Conservation (phyloP, 92 coral and sea anemone genomes). For the Epizoanthus ramosus region DNA sequence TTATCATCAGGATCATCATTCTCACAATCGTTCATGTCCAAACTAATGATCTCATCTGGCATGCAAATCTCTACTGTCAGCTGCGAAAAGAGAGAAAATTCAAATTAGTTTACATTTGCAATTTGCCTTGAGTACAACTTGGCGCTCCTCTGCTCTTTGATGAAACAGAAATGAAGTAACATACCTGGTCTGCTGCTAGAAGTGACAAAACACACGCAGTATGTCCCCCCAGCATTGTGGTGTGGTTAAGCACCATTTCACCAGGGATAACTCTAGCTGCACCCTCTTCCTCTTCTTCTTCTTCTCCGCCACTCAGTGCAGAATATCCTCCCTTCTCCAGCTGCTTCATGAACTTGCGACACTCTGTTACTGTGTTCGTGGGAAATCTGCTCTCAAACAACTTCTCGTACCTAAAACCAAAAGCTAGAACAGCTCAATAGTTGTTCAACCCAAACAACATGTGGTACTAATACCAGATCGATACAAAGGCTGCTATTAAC, state of each 20-base stretch:
- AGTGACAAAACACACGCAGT: slow-evolving; percentile 21
- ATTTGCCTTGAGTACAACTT: no score
- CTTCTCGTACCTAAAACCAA: slow-evolving; percentile 6
- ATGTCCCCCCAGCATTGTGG: slow-evolving; percentile 6
- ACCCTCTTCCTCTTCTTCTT: background rate
- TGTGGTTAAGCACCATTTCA: background rate
- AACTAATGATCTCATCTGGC: slow-evolving; percentile 26
- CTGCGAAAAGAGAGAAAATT: background rate
- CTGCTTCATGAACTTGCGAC: slow-evolving; percentile 17
- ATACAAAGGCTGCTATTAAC: no score
- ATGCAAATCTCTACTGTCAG: slow-evolving; percentile 14
- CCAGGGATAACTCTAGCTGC: background rate
- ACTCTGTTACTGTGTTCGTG: background rate
- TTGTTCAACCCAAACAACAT: background rate
- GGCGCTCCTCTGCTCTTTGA: no score
- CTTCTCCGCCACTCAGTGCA: background rate
- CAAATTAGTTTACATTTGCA: no score
- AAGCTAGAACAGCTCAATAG: background rate
- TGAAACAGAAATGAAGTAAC: background rate
- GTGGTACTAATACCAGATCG: no score
- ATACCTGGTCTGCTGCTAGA: slow-evolving; percentile 22
- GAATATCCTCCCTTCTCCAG: slow-evolving; percentile 1
- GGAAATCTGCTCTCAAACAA: slow-evolving; percentile 4
- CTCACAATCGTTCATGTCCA: slow-evolving; percentile 4
- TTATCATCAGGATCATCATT: background rate